These are phyloP conservation scores for Leptodactylus fallax DNA, from an alignment of 2,797 vertebrate species.

Conservation along the genomic window DNA sequence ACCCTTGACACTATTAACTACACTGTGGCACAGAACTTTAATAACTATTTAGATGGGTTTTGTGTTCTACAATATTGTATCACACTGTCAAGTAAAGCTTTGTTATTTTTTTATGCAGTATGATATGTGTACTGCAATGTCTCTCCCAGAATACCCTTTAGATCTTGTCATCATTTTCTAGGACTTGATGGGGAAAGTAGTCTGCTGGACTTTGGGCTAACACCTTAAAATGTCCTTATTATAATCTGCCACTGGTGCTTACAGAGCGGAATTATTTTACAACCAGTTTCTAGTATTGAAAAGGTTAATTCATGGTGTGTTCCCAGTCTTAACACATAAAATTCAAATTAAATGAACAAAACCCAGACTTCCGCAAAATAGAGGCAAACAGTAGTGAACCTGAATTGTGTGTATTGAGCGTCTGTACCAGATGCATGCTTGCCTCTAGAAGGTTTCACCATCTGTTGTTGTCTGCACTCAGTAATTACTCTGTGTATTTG, in stretches of 20 bases:
- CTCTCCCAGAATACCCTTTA: no score
- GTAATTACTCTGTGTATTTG: conserved; percentile 58
- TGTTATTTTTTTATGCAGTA: no score
- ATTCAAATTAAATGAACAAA: conserved; percentile 54
- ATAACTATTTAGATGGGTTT: no score
- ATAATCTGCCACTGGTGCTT: conserved; percentile 12
- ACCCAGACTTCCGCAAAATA: conserved; percentile 40
- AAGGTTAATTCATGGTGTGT: conserved; percentile 26
- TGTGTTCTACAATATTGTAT: no score
- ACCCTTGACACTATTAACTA: no score
- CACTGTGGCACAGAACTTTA: no score
- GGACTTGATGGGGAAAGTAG: no score
- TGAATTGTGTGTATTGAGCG: conserved; percentile 43
- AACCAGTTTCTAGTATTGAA: conserved; percentile 27
- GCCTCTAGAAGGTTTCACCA: conserved; percentile 53
- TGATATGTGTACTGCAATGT: no score
- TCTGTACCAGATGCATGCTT: conserved; percentile 52
- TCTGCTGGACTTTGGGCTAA: not conserved
- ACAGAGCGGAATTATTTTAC: conserved; percentile 16
- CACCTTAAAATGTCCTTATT: conserved; percentile 20
- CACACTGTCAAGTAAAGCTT: no score
- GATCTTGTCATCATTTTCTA: no score
- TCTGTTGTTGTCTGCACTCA: conserved; percentile 53
- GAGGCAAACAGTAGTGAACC: conserved; percentile 39
- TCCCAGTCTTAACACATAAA: conserved; percentile 51